Evolutionary conservation across 2,888 invertebrate species (phyloP), one percentile per base, ranked within the genome.

Genomic region (Plemyria rubiginata): DNA sequence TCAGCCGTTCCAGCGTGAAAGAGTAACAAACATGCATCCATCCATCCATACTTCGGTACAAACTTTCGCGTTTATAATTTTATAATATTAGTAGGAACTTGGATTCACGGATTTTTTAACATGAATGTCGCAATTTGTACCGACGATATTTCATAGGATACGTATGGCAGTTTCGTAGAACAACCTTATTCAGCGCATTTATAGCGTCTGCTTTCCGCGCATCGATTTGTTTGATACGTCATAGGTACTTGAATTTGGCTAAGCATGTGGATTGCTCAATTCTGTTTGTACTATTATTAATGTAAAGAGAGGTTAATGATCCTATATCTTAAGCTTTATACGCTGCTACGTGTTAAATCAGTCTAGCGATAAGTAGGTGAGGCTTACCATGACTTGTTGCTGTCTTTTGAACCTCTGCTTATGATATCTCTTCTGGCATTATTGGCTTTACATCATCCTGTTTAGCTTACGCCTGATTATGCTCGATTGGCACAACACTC

Each of bases 151-250:
- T 8, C 36, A 36, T 11, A 38, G 36, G 11, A 11, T 38, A 11
- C 3, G 2, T 8, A 0, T 8, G 1, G 36, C 36, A 2, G 8
- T 38, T 38, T 38, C 36, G 8, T 11, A 38, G 32, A n/a, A 32
- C 32, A 5, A 32, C 7, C 32, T 32, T 15, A 40, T 40, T 40
- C 12, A 12, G 43, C 43, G 7, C 8, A 43, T 43, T 15, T 13
- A 1, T 51, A 13, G 1, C 54, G 36, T 9, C 22, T 7, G 22
- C 40, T 51, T 54, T 58, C 62, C 16, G 16, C 60, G 38, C 52
- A n/a, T 52, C 43, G 28, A 60, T 64, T 48, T 64, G 43, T 60
- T 64, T 54, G 41, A 43, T 43, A 60, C 63, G 55, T 60, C 59
- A 63, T 43, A 13, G 45, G n/a, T n/a, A n/a, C n/a, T 15, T 28